Evolutionary conservation across 2,113 vertebrate genomes (phyloP), one percentile per base, ranked within the genome.

Genomic region (Zosterops lateralis): DNA sequence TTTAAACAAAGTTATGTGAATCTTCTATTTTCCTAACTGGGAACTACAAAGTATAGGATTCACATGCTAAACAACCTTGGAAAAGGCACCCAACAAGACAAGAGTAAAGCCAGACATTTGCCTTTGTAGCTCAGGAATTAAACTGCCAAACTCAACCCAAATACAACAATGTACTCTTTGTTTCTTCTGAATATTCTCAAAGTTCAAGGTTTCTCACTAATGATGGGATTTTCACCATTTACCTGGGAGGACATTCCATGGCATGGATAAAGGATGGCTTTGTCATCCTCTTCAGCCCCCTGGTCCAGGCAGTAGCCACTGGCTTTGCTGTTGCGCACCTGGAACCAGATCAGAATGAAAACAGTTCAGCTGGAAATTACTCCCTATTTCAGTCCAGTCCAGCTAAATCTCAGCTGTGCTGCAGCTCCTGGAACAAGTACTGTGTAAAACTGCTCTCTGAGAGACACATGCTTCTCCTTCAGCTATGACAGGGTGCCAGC

Each of bases 221-320:
- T 19, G 10, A 48, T 19, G 21, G 44, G 34, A 54, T 70, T 82
- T 48, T 17, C 73, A 20, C 13, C 24, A 6, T 68, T 97, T 94
- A 99, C 99, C 99, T 99, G 99, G 26, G 99, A 99, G 62, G 99
- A 99, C 99, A 99, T 99, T 87, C 99, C 99, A 1, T 99, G 99
- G 94, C 99, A 99, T 1, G 99, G 99, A 70, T 99, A 99, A 14
- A 99, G 98, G 83, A 99, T 99, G 20, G 99, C 99, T 91, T 98
- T 98, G 95, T 99, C 99, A 44, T 99, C 99, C 6, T 99, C 99
- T 72, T 99, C 99, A 0, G 99, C 98, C 20, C 99, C 99, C 95
- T 99, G 99, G 91, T 99, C 99, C 96, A 99, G 93, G 93, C 99
- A 99, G 97, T 99, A 99, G 56, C 99, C 99, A 0, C 99, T 99